These are phyloP conservation scores for Cosmia trapezina DNA, from an alignment of 2,888 invertebrate genomes.

Conservation along the genomic window DNA sequence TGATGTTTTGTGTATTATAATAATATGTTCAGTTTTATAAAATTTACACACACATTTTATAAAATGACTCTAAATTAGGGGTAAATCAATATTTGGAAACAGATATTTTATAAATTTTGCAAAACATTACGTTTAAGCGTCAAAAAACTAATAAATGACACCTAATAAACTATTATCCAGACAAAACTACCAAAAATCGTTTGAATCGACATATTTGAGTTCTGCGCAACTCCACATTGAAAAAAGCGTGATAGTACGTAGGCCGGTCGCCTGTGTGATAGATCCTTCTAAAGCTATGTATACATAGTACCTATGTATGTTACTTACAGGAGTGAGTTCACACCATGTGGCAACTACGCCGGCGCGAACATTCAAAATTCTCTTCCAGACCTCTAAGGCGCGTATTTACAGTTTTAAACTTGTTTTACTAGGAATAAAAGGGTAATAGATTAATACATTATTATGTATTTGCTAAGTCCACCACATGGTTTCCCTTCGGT, in stretches of 20 bases:
- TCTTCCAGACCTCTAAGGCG: slow-evolving; percentile 38
- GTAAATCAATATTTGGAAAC: slow-evolving; percentile 16
- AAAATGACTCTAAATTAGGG: neutral
- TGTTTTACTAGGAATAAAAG: neutral
- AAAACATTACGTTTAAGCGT: neutral
- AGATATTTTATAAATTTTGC: neutral
- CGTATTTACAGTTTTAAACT: slow-evolving; percentile 35
- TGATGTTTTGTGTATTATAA: too few species aligned
- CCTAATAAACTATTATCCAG: slow-evolving; percentile 36
- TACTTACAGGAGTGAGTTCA: slow-evolving; percentile 59
- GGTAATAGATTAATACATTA: neutral
- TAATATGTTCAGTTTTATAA: neutral
- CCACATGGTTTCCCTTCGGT: neutral
- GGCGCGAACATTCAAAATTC: slow-evolving; percentile 64
- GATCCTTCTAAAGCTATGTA: slow-evolving; percentile 55
- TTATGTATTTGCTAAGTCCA: neutral
- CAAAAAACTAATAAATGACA: slow-evolving; percentile 2
- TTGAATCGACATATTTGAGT: slow-evolving; percentile 52
- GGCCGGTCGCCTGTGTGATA: slow-evolving; percentile 59
- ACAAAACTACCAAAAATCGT: slow-evolving; percentile 47
- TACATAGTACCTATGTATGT: slow-evolving; percentile 52
- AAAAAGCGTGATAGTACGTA: slow-evolving; percentile 59
- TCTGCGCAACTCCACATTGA: slow-evolving; percentile 56
- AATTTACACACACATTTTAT: neutral
- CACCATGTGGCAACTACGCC: slow-evolving; percentile 54